These are phyloP conservation scores for Formica selysi DNA, from an alignment of 1,140 invertebrate genomes.

Conservation along the genomic window DNA sequence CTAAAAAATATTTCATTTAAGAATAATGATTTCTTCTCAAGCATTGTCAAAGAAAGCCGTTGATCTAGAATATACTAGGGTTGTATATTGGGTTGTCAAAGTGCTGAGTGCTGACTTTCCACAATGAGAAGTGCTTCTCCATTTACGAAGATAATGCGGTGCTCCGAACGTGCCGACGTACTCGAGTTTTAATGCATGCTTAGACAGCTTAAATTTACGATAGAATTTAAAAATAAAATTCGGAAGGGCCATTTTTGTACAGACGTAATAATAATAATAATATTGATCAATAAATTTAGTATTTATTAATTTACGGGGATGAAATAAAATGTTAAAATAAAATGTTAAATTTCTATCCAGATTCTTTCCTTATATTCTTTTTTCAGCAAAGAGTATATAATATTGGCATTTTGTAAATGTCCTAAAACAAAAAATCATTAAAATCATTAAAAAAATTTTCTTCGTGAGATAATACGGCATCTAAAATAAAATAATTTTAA, in stretches of 20 bases:
- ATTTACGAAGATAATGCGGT: constrained; percentile 11
- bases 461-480: not conserved
- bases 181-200: not conserved
- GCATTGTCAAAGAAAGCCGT: not conserved
- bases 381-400: not conserved
- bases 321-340: too few relatives aligned
- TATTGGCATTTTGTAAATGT: not conserved
- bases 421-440: not conserved
- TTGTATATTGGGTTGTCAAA: constrained; percentile 22
- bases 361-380: not conserved
- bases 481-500: not conserved
- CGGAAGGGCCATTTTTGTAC: too few relatives aligned
- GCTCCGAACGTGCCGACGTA: constrained; percentile 1
- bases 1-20: not conserved
- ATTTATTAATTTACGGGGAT: too few relatives aligned
- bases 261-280: not conserved
- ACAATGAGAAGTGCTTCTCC: constrained; percentile 22
- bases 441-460: not conserved
- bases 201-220: not conserved
- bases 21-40: not conserved
- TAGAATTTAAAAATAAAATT: not conserved
- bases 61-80: constrained; percentile 11
- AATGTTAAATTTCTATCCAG: too few relatives aligned
- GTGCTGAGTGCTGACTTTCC: constrained; percentile 33
- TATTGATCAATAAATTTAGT: not conserved